Evolutionary conservation across 2,113 vertebrate genomes (phyloP), one percentile per base, ranked within the genome.

Genomic region (Actenoides lindsayi): DNA sequence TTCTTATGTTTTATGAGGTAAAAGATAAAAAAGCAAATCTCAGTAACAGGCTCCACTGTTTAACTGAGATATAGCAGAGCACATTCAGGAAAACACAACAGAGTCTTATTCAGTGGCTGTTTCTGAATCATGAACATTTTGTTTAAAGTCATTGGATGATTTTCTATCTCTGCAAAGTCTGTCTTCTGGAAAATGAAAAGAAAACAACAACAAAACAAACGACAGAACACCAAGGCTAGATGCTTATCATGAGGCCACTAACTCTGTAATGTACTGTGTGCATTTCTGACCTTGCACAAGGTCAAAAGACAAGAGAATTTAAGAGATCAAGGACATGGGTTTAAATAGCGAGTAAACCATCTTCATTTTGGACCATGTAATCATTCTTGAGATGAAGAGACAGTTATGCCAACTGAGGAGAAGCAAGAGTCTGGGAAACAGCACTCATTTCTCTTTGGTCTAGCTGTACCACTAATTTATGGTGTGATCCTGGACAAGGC

Each of bases 391-490:
- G 82, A 88, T 89, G 44, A 68, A 73, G 54, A 76, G 48, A 56
- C 44, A 89, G 57, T 46, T 33, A 14, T 14, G 28, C 64, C 53
- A 63, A 2, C 6, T 54, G 41, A 42, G 67, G 53, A 90, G 54
- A 51, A 79, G 41, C 44, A 42, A 68, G 16, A 46, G n/a, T 82
- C 48, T 82, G 62, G 62, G 83, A 81, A 93, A 87, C 18, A 67
- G 27, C 14, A 24, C 19, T 41, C 13, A 37, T 54, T 93, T 68
- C 51, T 48, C 39, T 64, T 62, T 4, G 1, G 17, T 17, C 33
- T 44, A 39, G 30, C 59, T 74, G 35, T 62, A 41, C 25, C 80
- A 87, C 50, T 93, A 83, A 94, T 93, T 96, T 83, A 93, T 81
- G 84, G 82, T 71, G 89, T 81, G 71, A 87, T 94, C 77, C 77